Percentiles rank a stretch among this genome's conserved stretches.
phyloP scores from a whole-genome alignment of 2,888 invertebrate genomes.

The Zootermopsis nevadensis region DNA sequence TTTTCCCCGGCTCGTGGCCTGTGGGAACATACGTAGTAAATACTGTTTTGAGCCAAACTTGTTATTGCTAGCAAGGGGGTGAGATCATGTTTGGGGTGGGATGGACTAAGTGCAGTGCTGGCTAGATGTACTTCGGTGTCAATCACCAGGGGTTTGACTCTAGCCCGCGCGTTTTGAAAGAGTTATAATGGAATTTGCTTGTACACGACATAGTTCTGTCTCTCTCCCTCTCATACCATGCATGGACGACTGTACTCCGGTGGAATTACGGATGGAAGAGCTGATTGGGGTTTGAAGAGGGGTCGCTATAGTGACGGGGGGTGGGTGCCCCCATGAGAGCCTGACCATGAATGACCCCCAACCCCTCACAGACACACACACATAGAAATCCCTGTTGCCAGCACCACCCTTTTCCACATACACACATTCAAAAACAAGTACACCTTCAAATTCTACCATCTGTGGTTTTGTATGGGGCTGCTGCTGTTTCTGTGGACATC shows the following conservation, averaged over 20 bases:
- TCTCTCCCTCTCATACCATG: background rate
- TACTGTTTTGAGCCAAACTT: conserved; percentile 27
- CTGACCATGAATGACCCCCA: conserved; percentile 51
- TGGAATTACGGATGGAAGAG: conserved; percentile 53
- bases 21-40: conserved; percentile 40
- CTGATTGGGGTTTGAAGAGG: conserved; percentile 53
- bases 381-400: conserved; percentile 38
- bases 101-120: conserved; percentile 36
- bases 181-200: conserved; percentile 54
- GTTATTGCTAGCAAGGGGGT: conserved; percentile 34
- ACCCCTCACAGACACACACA: conserved; percentile 34
- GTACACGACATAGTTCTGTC: conserved; percentile 47
- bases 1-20: background rate
- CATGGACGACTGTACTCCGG: conserved; percentile 24
- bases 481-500: conserved; percentile 1
- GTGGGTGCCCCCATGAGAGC: conserved; percentile 47
- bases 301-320: conserved; percentile 48
- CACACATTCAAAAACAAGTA: conserved; percentile 42
- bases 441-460: conserved; percentile 41
- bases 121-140: conserved; percentile 41
- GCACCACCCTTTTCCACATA: conserved; percentile 19
- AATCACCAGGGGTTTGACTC: conserved; percentile 42
- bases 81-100: conserved; percentile 29
- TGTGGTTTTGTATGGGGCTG: conserved; percentile 37
- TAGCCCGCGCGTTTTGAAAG: conserved; percentile 45